phyloP scores from a whole-genome alignment of 2,888 invertebrate genomes.

The Hypomecis atomaria region DNA sequence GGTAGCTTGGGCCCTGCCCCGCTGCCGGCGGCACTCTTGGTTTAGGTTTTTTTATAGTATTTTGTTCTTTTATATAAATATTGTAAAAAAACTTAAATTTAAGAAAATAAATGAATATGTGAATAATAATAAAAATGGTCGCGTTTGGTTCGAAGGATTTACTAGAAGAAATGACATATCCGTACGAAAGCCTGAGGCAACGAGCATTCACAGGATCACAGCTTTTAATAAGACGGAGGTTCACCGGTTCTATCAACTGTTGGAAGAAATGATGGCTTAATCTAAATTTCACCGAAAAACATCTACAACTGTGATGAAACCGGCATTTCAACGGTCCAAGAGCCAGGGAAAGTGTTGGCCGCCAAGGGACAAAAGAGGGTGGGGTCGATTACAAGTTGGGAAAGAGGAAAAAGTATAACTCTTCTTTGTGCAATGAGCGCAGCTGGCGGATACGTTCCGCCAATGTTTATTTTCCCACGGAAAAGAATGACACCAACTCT shows the following conservation, averaged over 20 bases:
- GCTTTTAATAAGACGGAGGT: conserved; percentile 53
- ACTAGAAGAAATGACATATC: conserved; percentile 27
- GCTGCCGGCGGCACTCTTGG: too few relatives aligned
- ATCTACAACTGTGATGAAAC: conserved; percentile 70
- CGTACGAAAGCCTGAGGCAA: conserved; percentile 32
- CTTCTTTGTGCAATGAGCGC: conserved; percentile 66
- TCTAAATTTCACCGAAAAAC: conserved; percentile 45
- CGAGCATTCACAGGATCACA: conserved; percentile 26
- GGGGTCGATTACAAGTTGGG: conserved; percentile 63
- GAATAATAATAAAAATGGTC: too few relatives aligned
- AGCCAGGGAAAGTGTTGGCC: conserved; percentile 60
- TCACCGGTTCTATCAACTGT: conserved; percentile 42
- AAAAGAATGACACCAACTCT: conserved; percentile 62
- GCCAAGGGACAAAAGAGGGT: conserved; percentile 63
- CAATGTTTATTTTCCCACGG: conserved; percentile 72
- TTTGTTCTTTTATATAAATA: too few relatives aligned
- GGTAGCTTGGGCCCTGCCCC: too few relatives aligned
- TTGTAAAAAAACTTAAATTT: too few relatives aligned
- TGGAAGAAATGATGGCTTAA: conserved; percentile 43
- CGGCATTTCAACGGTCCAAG: conserved; percentile 63
- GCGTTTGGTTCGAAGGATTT: conserved; percentile 24
- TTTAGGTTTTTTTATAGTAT: too few relatives aligned
- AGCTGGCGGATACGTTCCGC: conserved; percentile 63
- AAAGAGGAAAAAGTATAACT: conserved; percentile 63
- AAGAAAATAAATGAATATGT: too few relatives aligned